Percentiles rank a stretch among this genome's conserved stretches.
Conservation (phyloP, 2,113 vertebrate genomes). For the Alosa alosa region DNA sequence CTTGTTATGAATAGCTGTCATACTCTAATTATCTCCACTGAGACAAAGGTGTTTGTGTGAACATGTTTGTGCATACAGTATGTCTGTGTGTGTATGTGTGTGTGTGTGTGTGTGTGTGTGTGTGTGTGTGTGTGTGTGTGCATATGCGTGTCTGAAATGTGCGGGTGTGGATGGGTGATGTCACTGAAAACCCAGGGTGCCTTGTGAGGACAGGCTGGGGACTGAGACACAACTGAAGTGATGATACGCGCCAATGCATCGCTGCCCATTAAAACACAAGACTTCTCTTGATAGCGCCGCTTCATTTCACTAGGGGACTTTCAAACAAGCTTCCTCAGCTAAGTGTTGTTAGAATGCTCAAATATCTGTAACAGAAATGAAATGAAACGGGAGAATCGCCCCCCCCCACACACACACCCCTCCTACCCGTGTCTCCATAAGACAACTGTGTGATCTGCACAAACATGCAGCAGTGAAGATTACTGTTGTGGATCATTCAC, state of each 20-base stretch:
- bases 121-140: conserved; percentile 5
- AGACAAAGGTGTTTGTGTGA: conserved; percentile 45
- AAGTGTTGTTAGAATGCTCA: background rate
- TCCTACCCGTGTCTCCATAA: background rate
- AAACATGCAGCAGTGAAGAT: background rate
- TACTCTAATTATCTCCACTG: conserved; percentile 72
- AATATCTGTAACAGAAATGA: background rate
- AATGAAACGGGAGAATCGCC: background rate
- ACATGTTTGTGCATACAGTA: conserved; percentile 9
- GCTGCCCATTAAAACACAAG: conserved; percentile 46
- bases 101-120: conserved; percentile 36
- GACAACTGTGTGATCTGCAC: background rate
- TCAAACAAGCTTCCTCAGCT: background rate
- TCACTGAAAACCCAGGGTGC: conserved; percentile 51
- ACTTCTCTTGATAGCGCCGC: background rate
- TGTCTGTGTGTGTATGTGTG: background rate
- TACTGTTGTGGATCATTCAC: background rate
- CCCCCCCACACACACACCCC: background rate
- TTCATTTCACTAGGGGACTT: background rate
- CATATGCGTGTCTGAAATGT: background rate
- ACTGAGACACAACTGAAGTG: conserved; percentile 46
- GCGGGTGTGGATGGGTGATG: conserved; percentile 38
- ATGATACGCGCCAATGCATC: conserved; percentile 37
- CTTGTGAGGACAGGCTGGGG: conserved; percentile 46
- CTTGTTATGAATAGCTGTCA: conserved; percentile 73